Evolutionary conservation across 2,888 invertebrate species (phyloP), one percentile per base, ranked within the genome.

Genomic region (Cryptocephalus moraei): DNA sequence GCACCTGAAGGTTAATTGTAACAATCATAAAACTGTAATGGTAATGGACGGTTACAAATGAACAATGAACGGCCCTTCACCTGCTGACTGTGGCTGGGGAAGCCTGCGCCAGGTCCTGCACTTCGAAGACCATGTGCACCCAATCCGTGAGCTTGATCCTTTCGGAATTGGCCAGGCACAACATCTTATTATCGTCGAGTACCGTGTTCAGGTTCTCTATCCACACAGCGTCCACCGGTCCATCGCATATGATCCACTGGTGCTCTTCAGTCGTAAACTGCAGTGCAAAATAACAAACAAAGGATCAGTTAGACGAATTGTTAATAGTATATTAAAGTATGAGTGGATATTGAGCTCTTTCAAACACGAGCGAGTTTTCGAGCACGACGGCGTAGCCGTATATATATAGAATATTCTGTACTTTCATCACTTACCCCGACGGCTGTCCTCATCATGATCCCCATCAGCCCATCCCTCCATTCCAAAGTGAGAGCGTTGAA

Each of bases 181-280:
- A 69, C 90, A 92, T 91, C 72, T 92, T 93, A 67, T 93, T 93
- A 64, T 93, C 92, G 63, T 93, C 93, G 8, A 92, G 74, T 0
- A 91, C 91, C 0, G 92, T 91, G 68, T 92, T 92, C 80, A 93
- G 82, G 65, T 91, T 92, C 69, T 93, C 93, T 53, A 93, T 92
- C 92, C 93, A 93, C 13, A 91, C 84, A 0, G 92, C 91, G 67
- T 92, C 92, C 0, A 93, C 91, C 0, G 89, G 92, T 0, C 92
- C 92, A 65, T 92, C 92, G 67, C 91, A 91, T 39, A 91, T 80
- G 45, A 92, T 78, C 92, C 92, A 93, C 62, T 92, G 91, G 65
- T 92, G 91, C 58, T 90, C 83, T 47, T 80, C 75, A 4, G 45
- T 45, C 48, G 64, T 66, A 48, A 63, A 64, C 75, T 75, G 47